These are phyloP conservation scores for Spinibarbus caldwelli DNA, from an alignment of 2,797 vertebrate genomes.

Conservation along the genomic window DNA sequence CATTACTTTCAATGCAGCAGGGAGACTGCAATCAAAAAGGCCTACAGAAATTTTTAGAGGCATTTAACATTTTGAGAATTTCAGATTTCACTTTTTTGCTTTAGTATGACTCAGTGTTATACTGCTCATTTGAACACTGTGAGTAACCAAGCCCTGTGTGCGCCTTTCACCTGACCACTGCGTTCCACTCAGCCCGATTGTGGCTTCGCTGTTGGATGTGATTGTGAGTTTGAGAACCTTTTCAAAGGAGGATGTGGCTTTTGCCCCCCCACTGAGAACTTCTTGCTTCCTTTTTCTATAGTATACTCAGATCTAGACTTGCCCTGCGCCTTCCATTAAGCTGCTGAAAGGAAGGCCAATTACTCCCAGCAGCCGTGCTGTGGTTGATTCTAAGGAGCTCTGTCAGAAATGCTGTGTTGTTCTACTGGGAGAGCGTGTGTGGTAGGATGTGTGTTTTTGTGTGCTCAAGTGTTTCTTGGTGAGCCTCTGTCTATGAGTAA, in stretches of 20 bases:
- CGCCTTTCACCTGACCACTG: constrained; percentile 34
- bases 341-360: constrained; percentile 71
- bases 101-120: neutral
- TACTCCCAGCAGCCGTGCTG: constrained; percentile 66
- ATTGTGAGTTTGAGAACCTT: constrained; percentile 49
- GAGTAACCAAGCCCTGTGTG: constrained; percentile 15
- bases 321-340: constrained; percentile 59
- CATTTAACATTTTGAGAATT: neutral
- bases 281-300: constrained; percentile 44
- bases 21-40: neutral
- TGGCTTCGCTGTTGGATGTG: constrained; percentile 40
- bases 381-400: constrained; percentile 69
- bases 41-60: neutral
- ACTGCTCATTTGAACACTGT: neutral
- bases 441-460: constrained; percentile 39
- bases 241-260: constrained; percentile 57
- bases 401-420: constrained; percentile 47
- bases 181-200: constrained; percentile 46
- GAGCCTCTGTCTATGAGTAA: constrained; percentile 31
- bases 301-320: constrained; percentile 21
- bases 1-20: neutral
- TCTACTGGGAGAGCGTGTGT: constrained; percentile 32
- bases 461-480: constrained; percentile 43
- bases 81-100: neutral
- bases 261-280: constrained; percentile 47